A percentile compares a stretch with the other conserved stretches of the same genome.
phyloP scores from a whole-genome alignment of 2,888 invertebrate species.

The Calameuta idolon region DNA sequence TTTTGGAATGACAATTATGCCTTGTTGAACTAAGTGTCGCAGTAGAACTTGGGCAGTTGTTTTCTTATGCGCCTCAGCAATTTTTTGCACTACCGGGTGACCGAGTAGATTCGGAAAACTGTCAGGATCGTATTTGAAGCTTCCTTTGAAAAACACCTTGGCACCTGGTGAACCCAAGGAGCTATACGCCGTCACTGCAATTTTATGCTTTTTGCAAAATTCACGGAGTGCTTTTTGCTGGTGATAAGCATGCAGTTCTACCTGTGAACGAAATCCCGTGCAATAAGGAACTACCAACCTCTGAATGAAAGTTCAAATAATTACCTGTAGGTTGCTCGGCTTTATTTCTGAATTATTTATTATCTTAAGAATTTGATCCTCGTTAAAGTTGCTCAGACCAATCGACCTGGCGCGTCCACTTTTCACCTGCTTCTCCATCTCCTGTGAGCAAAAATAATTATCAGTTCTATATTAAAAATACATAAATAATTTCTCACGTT shows the following conservation, averaged over 20 bases:
- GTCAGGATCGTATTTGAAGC: slow-evolving; percentile 73
- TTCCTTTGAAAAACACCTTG: slow-evolving; percentile 72
- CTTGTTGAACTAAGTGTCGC: slow-evolving; percentile 76
- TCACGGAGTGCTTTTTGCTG: slow-evolving; percentile 77
- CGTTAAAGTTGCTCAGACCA: slow-evolving; percentile 85
- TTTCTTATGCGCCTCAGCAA: slow-evolving; percentile 73
- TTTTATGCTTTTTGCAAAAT: slow-evolving; percentile 73
- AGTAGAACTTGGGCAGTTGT: slow-evolving; percentile 79
- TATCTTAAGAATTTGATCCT: slow-evolving; percentile 75
- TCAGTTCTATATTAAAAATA: not conserved
- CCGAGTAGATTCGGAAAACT: slow-evolving; percentile 74
- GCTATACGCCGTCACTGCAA: slow-evolving; percentile 78
- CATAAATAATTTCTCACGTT: not conserved
- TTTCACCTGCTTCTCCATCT: slow-evolving; percentile 78
- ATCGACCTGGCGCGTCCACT: slow-evolving; percentile 77
- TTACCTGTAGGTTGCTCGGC: slow-evolving; percentile 77
- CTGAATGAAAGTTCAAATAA: not conserved
- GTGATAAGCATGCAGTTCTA: slow-evolving; percentile 82
- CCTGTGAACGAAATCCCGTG: slow-evolving; percentile 48
- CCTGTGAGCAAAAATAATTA: slow-evolving; percentile 65
- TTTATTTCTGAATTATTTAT: slow-evolving; percentile 73
- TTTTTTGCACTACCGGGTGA: slow-evolving; percentile 71
- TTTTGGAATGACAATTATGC: slow-evolving; percentile 82
- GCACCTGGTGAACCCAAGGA: slow-evolving; percentile 82
- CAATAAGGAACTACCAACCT: not conserved